Evolutionary conservation across 2,113 vertebrate species (phyloP), one percentile per base, ranked within the genome.

Genomic region (Sinocyclocheilus rhinocerous): DNA sequence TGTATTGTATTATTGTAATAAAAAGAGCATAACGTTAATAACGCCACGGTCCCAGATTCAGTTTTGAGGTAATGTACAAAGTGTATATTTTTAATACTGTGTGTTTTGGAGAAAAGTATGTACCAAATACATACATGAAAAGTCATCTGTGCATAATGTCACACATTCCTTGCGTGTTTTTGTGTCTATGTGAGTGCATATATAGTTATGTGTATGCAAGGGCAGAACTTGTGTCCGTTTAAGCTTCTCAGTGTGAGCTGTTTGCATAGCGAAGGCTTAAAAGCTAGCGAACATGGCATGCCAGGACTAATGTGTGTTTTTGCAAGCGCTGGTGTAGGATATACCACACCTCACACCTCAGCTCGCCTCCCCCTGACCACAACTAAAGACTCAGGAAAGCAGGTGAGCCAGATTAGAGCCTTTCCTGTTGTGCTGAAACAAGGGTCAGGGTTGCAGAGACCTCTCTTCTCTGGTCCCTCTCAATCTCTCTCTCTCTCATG

Each of bases 351-450:
- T 92, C 82, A 83, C 83, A 85, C 89, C 78, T 85, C 83, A 88
- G 65, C 85, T 76, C 75, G 79, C 84, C 87, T 52, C 78, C 61
- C 18, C 26, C 48, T 85, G 81, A 77, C 89, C 89, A 73, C 87
- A 91, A 90, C 78, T 87, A 86, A 87, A 85, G 89, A 79, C 88
- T 90, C 45, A 84, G 89, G 89, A 90, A 90, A 85, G 85, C 88
- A 16, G 48, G 84, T 83, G 76, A 87, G 75, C 85, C 77, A n/a
- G 83, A 80, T 78, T 48, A 89, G 45, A 90, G 87, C 81, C 80
- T 84, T 90, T 93, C 90, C 90, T 93, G 90, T 89, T 89, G 88
- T 72, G 84, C 73, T 84, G 36, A 55, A 86, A 81, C 52, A 87
- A 91, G 91, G 84, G 90, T 91, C 87, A 90, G 87, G 83, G 79